phyloP scores from a whole-genome alignment of 2,797 vertebrate genomes.

The Falco concolor region DNA sequence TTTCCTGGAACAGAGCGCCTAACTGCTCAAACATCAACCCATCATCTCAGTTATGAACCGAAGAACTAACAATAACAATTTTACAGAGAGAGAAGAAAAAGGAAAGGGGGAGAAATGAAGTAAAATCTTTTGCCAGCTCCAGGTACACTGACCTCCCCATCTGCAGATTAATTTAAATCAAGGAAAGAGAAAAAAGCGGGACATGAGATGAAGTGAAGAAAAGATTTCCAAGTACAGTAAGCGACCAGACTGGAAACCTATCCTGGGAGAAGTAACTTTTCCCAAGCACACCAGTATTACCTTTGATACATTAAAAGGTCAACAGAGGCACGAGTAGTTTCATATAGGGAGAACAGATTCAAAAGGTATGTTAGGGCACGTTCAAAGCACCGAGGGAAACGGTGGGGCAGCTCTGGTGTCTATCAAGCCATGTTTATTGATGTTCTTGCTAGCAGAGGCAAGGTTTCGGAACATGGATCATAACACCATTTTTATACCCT shows the following conservation, averaged over 20 bases:
- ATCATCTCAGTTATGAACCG: not conserved
- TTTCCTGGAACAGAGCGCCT: slow-evolving; percentile 1
- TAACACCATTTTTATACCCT: slow-evolving; percentile 62
- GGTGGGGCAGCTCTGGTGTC: slow-evolving; percentile 27
- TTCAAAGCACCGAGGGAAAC: not conserved
- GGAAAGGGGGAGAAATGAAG: not conserved
- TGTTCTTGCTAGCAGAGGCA: slow-evolving; percentile 44
- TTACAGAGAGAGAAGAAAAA: not conserved
- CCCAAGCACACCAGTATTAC: not conserved
- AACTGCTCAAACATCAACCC: slow-evolving; percentile 18
- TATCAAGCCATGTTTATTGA: slow-evolving; percentile 55
- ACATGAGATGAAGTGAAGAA: not conserved
- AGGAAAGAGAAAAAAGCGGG: not conserved
- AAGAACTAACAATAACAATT: slow-evolving; percentile 5
- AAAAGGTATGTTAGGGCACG: not conserved
- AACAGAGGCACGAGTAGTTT: not conserved
- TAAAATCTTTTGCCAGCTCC: not conserved
- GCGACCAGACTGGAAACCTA: not conserved
- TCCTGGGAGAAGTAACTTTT: not conserved
- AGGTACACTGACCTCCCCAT: not conserved
- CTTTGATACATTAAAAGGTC: not conserved
- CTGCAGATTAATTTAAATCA: not conserved
- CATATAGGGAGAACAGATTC: not conserved
- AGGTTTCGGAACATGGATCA: slow-evolving; percentile 53
- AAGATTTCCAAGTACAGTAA: not conserved